Evolutionary conservation across 2,113 vertebrate genomes (phyloP), one percentile per base, ranked within the genome.

Genomic region (Orcinus orca): DNA sequence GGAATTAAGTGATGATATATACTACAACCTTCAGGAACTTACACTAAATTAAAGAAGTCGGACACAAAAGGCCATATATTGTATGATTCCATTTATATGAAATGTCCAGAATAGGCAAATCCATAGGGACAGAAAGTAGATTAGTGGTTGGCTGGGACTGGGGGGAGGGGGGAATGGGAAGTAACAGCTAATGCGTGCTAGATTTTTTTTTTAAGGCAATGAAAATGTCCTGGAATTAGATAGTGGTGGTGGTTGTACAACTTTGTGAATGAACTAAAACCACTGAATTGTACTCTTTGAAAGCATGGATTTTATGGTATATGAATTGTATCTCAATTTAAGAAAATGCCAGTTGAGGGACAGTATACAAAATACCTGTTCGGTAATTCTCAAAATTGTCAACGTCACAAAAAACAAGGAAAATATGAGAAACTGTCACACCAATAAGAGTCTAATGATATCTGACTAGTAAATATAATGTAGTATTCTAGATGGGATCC

Each of bases 241-340:
- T 26, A 89, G 65, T 36, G 41, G 62, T 93, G 70, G 85, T 14
- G 17, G 53, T 88, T 95, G 53, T 62, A 84, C 11, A 86, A 11
- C 47, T 83, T 83, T 71, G 14, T 79, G 15, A 63, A 47, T 88
- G 15, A 68, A 36, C 38, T 90, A 91, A 88, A 96, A 41, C 31
- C n/a, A 70, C 53, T 77, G 41, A 70, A 44, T n/a, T 93, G 8
- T 55, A 95, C n/a, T 70, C 11, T 83, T 44, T 89, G 47, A 68
- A 83, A 70, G 17, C 3, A 14, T 94, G 17, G 53, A 55, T 70
- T 87, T 95, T 95, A 63, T 55, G 36, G 25, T 12, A 10, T 95
- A 11, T 68, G 53, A 95, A 60, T 84, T 85, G 41, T 41, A 88
- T 77, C 31, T 93, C 25, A 95, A 23, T 93, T 88, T 83, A 67